These are phyloP conservation scores for Pristionchus arcanus DNA, from an alignment of 2,888 invertebrate genomes.

Conservation along the genomic window DNA sequence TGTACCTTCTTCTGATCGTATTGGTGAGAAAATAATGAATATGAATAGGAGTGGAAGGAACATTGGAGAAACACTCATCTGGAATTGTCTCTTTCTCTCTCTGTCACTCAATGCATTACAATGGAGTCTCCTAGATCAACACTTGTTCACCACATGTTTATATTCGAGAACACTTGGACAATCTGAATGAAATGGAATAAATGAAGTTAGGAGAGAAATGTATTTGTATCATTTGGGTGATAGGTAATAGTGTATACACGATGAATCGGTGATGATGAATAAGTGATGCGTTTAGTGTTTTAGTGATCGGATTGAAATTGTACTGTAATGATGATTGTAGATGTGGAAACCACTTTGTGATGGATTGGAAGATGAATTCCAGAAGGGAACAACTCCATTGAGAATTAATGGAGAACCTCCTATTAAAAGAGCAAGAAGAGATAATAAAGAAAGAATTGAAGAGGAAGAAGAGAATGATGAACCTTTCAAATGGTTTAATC, in stretches of 20 bases:
- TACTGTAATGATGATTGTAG: no score
- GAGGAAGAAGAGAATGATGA: not conserved
- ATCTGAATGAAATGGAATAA: conserved; percentile 1
- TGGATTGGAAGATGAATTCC: conserved; percentile 45
- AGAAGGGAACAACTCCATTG: not conserved
- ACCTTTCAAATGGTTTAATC: not conserved
- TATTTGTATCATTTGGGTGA: not conserved
- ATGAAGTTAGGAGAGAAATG: not conserved
- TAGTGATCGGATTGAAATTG: not conserved
- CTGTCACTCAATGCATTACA: not conserved
- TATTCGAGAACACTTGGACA: not conserved
- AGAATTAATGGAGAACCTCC: not conserved
- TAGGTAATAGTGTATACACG: not conserved
- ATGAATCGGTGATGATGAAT: not conserved
- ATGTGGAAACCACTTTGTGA: conserved; percentile 15
- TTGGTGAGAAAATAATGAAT: not conserved
- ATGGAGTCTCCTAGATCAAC: not conserved
- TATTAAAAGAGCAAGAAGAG: not conserved
- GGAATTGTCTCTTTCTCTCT: not conserved
- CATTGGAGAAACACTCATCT: not conserved
- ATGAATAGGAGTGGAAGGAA: not conserved
- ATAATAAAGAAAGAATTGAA: not conserved
- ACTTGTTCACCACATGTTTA: conserved; percentile 6
- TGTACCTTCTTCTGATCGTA: not conserved
- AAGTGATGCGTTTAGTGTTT: no score